Evolutionary conservation across 1,140 invertebrate genomes (phyloP), one percentile per base, ranked within the genome.

Genomic region (Anagrus nilaparvatae): DNA sequence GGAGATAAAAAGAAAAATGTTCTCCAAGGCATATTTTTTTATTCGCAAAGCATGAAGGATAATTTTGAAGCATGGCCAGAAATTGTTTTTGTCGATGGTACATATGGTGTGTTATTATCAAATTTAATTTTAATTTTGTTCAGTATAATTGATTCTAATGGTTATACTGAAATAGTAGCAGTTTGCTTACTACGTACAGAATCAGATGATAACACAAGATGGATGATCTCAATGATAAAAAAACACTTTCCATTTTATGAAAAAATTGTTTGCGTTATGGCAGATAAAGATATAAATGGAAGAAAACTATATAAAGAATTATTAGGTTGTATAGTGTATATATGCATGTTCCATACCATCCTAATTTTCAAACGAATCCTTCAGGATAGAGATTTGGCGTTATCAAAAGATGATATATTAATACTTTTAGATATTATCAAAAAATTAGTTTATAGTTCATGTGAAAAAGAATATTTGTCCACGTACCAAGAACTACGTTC

Each of bases 371-470:
- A 16, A 25, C 9, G 46, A n/a, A n/a, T 32, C 5, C 25, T 48
- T 9, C 40, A 29, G 13, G 25, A 20, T 5, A 6, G n/a, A 0
- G 42, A 33, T 2, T 34, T 51, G 28, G n/a, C 27, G 17, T 38
- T 50, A 6, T 27, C 6, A 9, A n/a, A 13, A 9, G 1, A 0
- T 2, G 28, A 45, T 23, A 24, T 30, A 16, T 25, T 45, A 16
- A 3, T 20, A 20, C 19, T 25, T 9, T 30, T 51, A 21, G 2
- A 36, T 7, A 14, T 49, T n/a, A 36, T 54, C 6, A 23, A 48
- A 25, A 44, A 42, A 39, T 40, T 51, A 20, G 41, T 42, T 7
- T 51, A 51, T 28, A 32, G 40, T 7, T 43, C 35, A n/a, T 48
- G 35, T 5, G 29, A 36, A 10, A 21, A 43, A 5, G 42, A 44